Evolutionary conservation across 2,888 invertebrate genomes (phyloP), one percentile per base, ranked within the genome.

Genomic region (Dryobotodes eremita): DNA sequence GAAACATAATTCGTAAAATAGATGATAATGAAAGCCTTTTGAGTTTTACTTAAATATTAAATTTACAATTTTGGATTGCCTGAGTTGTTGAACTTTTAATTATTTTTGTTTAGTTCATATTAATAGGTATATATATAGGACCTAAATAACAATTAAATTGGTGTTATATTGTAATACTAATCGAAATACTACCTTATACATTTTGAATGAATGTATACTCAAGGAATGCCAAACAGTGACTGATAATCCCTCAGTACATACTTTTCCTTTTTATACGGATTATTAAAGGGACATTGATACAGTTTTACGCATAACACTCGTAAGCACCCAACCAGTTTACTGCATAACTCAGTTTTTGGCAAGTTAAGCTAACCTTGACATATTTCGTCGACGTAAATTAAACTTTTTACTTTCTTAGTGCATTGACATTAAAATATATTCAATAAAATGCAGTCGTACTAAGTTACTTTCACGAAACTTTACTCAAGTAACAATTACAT

Each of bases 261-360:
- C 26, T 79, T 71, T 76, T 75, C 15, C 65, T 66, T 87, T 87
- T 79, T 86, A 87, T 87, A 84, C 59, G 48, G 1, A 46, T 36
- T 64, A 23, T 48, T 61, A 46, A 84, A 80, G 59, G 74, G 23
- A 13, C 46, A 68, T 48, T 59, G 42, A 48, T 53, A 68, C 26
- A 69, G 42, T 50, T 65, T 74, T 75, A 75, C 68, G 84, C 48
- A n/a, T n/a, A 79, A 79, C 36, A 31, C 5, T 70, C 23, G 15
- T 10, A 26, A 62, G 55, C 26, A 1, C 48, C n/a, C 26, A 50
- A 50, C 65, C 55, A 69, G 61, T 73, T 79, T 53, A 42, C 26
- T 46, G n/a, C 59, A 31, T 77, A 68, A 61, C 31, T 42, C 42
- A 53, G 1, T 61, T 77, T 77, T 77, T 50, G 77, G 68, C 23